phyloP scores from a whole-genome alignment of 2,888 invertebrate species.

The Nephrotoma appendiculata region DNA sequence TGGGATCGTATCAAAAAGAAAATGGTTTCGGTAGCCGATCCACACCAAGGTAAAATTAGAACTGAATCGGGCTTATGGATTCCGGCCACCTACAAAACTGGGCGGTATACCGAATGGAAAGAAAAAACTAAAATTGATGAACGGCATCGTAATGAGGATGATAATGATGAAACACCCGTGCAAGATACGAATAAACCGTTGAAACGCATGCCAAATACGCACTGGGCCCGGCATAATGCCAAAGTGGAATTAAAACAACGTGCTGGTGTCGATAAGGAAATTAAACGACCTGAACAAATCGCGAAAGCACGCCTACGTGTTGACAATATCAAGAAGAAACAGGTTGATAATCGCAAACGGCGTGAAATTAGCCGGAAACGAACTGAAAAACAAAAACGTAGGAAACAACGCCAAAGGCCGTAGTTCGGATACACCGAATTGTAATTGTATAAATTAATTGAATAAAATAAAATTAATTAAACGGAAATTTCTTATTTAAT shows the following conservation, averaged over 20 bases:
- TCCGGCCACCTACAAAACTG: constrained; percentile 85
- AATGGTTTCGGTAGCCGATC: constrained; percentile 52
- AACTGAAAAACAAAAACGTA: constrained; percentile 6
- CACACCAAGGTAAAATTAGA: constrained; percentile 62
- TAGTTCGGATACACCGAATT: neutral
- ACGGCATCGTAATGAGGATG: constrained; percentile 24
- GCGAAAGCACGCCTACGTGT: constrained; percentile 50
- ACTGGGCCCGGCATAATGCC: constrained; percentile 64
- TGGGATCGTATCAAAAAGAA: constrained; percentile 97
- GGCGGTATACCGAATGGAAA: constrained; percentile 78
- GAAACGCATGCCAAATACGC: constrained; percentile 38
- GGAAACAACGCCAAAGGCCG: constrained; percentile 24
- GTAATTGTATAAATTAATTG: neutral
- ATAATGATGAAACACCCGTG: constrained; percentile 23
- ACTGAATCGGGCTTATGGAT: constrained; percentile 95
- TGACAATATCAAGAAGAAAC: constrained; percentile 44
- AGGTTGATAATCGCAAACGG: constrained; percentile 29
- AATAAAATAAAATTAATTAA: neutral
- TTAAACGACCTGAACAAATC: constrained; percentile 62
- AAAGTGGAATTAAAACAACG: constrained; percentile 47
- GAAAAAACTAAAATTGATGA: constrained; percentile 43
- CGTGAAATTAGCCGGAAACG: neutral
- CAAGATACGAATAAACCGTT: constrained; percentile 8
- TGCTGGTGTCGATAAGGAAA: constrained; percentile 38
- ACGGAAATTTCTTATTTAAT: neutral